A percentile compares a stretch with the other conserved stretches of the same genome.
These are phyloP conservation scores for Stenolophus ochropezus DNA, from an alignment of 2,888 invertebrate genomes.

Conservation along the genomic window DNA sequence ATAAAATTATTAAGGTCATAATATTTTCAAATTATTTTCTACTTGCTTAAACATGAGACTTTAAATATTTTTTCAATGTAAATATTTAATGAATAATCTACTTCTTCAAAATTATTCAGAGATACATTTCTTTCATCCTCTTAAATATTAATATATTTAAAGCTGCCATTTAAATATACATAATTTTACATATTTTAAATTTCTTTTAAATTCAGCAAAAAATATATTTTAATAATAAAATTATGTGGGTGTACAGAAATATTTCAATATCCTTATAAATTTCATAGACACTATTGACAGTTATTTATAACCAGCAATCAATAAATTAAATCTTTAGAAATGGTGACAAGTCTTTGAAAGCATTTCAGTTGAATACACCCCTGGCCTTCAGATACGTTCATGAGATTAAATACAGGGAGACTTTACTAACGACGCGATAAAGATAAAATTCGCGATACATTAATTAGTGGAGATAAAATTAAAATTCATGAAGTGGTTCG, in stretches of 20 bases:
- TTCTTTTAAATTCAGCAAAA: too few species aligned
- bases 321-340: background rate
- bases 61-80: too few species aligned
- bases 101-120: background rate
- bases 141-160: background rate
- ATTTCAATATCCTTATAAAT: too few species aligned
- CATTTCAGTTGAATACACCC: background rate
- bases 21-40: too few species aligned
- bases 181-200: background rate
- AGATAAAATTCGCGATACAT: conserved; percentile 9
- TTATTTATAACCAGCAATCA: background rate
- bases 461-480: conserved; percentile 1
- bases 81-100: too few species aligned
- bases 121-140: background rate
- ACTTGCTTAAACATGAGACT: too few species aligned
- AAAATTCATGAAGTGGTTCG: background rate
- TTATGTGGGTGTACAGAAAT: background rate
- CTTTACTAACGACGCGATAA: background rate
- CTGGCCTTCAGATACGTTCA: background rate
- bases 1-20: too few species aligned
- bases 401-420: background rate
- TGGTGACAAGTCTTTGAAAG: background rate
- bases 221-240: background rate
- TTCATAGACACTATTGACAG: too few species aligned
- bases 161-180: background rate